Evolutionary conservation across 2,888 invertebrate species (phyloP).

Genomic region (Sphaeridia pumilis): DNA sequence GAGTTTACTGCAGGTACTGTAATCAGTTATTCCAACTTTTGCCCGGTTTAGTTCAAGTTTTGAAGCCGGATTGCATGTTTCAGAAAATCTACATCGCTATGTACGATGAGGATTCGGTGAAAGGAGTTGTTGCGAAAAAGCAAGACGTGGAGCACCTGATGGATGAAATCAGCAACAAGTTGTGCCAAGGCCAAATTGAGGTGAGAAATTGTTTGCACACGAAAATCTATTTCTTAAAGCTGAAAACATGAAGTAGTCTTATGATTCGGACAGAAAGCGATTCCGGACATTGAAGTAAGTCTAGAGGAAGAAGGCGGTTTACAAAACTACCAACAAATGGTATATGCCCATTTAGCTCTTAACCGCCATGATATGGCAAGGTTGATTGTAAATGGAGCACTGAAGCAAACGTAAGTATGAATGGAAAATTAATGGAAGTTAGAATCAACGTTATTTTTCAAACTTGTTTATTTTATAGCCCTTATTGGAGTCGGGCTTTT

Average conservation of each 20-base stretch:
- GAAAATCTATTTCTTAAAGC: too few species aligned
- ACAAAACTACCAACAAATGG: conserved; percentile 59
- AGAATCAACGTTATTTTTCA: background rate
- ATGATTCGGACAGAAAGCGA: too few species aligned
- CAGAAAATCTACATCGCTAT: conserved; percentile 73
- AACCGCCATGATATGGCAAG: conserved; percentile 78
- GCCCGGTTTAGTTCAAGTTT: too few species aligned
- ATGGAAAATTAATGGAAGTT: background rate
- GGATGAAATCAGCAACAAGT: conserved; percentile 71
- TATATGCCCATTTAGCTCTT: conserved; percentile 70
- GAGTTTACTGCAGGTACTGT: background rate
- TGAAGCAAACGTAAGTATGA: conserved; percentile 45
- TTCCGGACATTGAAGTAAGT: too few species aligned
- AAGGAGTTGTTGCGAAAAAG: conserved; percentile 61
- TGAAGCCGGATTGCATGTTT: too few species aligned
- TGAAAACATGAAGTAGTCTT: too few species aligned
- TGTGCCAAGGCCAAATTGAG: conserved; percentile 66
- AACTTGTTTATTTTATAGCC: conserved; percentile 36
- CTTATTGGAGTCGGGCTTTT: conserved; percentile 40
- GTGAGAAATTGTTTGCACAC: conserved; percentile 36
- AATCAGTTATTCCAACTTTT: too few species aligned
- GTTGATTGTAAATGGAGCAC: conserved; percentile 57
- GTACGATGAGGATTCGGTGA: conserved; percentile 81
- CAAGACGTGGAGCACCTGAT: conserved; percentile 62
- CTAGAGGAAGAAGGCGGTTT: too few species aligned